Conservation (phyloP, 1,140 invertebrate species). For the Psix sp. region DNA sequence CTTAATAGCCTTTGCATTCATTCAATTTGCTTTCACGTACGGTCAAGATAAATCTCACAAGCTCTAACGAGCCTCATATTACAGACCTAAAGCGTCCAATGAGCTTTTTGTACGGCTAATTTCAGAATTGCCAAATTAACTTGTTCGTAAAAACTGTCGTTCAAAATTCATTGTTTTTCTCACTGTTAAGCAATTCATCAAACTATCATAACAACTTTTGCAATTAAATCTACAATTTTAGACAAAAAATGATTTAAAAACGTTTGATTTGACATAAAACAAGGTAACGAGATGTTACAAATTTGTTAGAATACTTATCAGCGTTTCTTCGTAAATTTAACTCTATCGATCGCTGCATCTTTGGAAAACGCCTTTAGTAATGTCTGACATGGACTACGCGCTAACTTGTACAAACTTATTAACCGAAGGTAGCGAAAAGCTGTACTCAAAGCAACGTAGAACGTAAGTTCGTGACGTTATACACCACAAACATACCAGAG, state of each 20-base stretch:
- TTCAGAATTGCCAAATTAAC: slow-evolving; percentile 33
- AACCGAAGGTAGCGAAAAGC: slow-evolving; percentile 57
- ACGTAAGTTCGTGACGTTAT: slow-evolving; percentile 73
- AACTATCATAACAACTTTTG: too few relatives aligned
- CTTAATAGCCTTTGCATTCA: slow-evolving; percentile 43
- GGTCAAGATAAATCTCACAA: slow-evolving; percentile 40
- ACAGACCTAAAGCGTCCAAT: slow-evolving; percentile 23
- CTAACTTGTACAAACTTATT: slow-evolving; percentile 69
- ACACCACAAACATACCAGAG: slow-evolving; percentile 71
- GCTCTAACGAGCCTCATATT: slow-evolving; percentile 21
- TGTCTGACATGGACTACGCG: slow-evolving; percentile 58
- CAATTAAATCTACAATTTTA: too few relatives aligned
- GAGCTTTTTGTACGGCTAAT: slow-evolving; percentile 9
- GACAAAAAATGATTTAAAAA: too few relatives aligned
- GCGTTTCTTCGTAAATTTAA: slow-evolving; percentile 49
- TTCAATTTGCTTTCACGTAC: slow-evolving; percentile 47
- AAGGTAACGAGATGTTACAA: slow-evolving; percentile 30
- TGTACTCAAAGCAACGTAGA: slow-evolving; percentile 61
- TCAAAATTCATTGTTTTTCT: too few relatives aligned
- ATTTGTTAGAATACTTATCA: slow-evolving; percentile 44
- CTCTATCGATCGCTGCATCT: slow-evolving; percentile 56
- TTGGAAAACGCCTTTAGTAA: slow-evolving; percentile 56
- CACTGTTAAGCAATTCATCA: too few relatives aligned
- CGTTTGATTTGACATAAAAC: background rate
- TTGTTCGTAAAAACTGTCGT: too few relatives aligned